Conservation (phyloP, 2,113 vertebrate genomes). For the Neodon shergylaensis region DNA sequence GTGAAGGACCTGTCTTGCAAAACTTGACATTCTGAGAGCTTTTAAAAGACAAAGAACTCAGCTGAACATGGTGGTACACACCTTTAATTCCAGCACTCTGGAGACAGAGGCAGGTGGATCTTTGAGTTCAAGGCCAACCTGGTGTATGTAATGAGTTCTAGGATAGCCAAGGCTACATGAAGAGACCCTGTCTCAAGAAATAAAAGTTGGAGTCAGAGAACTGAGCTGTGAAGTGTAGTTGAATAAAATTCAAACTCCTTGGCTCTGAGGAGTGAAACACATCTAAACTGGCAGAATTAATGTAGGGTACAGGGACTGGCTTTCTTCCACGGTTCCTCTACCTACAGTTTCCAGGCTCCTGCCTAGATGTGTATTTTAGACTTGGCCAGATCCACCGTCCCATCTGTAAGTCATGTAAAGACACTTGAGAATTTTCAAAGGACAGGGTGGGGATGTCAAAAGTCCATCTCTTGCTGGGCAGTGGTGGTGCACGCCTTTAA, state of each 20-base stretch:
- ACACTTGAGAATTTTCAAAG: background rate
- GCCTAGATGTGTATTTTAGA: background rate
- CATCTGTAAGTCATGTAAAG: background rate
- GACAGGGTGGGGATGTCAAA: background rate
- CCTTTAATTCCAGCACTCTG: background rate
- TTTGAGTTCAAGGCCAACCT: background rate
- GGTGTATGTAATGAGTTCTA: background rate
- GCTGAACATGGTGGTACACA: background rate
- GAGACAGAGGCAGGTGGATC: background rate
- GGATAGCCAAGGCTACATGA: background rate
- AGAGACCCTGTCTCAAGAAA: background rate
- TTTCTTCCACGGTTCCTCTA: conserved; percentile 11
- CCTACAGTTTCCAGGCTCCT: background rate
- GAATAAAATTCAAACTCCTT: background rate
- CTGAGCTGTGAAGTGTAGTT: background rate
- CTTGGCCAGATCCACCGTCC: background rate
- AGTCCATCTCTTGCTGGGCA: background rate
- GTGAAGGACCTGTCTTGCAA: background rate
- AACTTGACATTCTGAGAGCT: background rate
- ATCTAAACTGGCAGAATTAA: background rate
- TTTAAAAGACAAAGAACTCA: conserved; percentile 7
- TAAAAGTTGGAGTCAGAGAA: background rate
- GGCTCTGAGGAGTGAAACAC: background rate
- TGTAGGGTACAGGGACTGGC: background rate
- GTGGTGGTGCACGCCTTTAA: too few species aligned